Base-by-base conservation (phyloP, 1,140 invertebrate genomes). In the Drosophila tropicalis region DNA sequence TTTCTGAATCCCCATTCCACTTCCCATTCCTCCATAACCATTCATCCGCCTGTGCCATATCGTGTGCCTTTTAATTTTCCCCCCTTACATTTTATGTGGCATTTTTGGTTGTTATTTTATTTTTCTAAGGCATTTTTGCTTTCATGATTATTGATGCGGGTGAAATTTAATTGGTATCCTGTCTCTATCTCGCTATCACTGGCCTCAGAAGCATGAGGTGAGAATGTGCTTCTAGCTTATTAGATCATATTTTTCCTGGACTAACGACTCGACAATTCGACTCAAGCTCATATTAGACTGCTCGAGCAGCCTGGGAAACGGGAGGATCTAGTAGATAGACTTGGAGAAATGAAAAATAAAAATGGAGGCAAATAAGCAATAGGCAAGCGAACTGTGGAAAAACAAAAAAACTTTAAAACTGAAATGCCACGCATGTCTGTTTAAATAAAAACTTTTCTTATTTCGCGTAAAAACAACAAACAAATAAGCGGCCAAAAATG, bases 101-200 rank as follows among this genome's bases (percentile, higher is more conserved):
- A 79, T 82, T 86, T 86, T 44, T 51, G 60, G 58, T 70, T 62
- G 67, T 71, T 60, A 29, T 61, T 41, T 36, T 66, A 74, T 73
- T 75, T 67, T 79, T 76, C 58, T 66, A 55, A 63, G 72, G 54
- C 76, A 87, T 90, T 83, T 76, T 86, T 90, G 82, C 87, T 90
- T 90, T 90, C 77, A 90, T 86, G 82, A 75, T 90, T 83, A 85
- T 90, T 86, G 87, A 90, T 87, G 87, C 87, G 82, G 83, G 82
- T 90, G 73, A 87, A 87, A 90, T 90, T 90, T 90, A 90, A 90
- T 90, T 90, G 87, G 87, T 71, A 79, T 76, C 64, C 68, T 65
- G 17, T 51, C 61, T 13, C 10, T 39, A 12, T 39, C 12, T 39
- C 36, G 13, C 36, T 54, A 65, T 67, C 63, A 22, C 44, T 51